Conservation (phyloP, 2,888 invertebrate genomes). For the Cynaeus angustus region DNA sequence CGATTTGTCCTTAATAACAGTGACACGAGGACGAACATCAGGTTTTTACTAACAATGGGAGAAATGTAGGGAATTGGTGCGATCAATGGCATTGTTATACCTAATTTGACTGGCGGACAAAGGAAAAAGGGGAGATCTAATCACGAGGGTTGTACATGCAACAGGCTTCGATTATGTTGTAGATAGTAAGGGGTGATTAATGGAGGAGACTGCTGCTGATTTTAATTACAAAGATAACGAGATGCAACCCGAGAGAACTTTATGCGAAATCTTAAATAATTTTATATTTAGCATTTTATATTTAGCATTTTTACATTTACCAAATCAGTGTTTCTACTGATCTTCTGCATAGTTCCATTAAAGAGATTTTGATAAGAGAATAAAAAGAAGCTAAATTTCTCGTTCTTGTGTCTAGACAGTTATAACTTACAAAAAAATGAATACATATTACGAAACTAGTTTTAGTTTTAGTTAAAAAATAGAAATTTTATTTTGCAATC, state of each 20-base stretch:
- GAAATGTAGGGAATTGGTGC: background rate
- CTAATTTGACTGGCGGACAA: slow-evolving; percentile 29
- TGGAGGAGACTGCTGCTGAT: background rate
- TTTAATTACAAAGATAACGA: background rate
- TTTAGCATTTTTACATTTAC: too few species aligned
- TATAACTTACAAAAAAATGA: too few species aligned
- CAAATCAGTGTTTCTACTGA: too few species aligned
- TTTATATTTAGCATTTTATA: background rate
- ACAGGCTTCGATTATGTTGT: slow-evolving; percentile 29
- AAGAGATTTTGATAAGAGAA: too few species aligned
- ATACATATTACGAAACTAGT: too few species aligned
- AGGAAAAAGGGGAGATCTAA: slow-evolving; percentile 27
- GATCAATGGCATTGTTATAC: slow-evolving; percentile 8
- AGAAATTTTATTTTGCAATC: too few species aligned
- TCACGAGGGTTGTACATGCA: slow-evolving; percentile 24
- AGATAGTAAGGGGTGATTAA: slow-evolving; percentile 24
- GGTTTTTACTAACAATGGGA: slow-evolving; percentile 5
- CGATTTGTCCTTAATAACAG: slow-evolving; percentile 12
- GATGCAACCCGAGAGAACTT: background rate
- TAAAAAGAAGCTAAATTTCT: too few species aligned
- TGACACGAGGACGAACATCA: background rate
- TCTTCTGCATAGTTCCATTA: too few species aligned
- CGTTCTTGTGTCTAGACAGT: too few species aligned
- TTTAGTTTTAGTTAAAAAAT: too few species aligned
- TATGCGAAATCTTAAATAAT: background rate